Evolutionary conservation across 1,140 invertebrate genomes (phyloP).

Genomic region (Ridgeia piscesae): DNA sequence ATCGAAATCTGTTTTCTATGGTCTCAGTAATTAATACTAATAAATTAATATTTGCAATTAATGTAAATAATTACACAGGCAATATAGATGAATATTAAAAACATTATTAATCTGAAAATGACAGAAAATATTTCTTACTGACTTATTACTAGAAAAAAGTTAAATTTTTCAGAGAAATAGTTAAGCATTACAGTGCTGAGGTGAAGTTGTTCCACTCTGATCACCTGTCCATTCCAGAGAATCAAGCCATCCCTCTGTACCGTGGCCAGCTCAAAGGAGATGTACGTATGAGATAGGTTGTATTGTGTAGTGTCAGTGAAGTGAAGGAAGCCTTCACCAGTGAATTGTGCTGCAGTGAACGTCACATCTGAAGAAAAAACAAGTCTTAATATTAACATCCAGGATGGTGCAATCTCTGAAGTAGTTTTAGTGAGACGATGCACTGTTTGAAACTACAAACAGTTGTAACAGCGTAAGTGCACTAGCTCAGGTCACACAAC

Average conservation of each 20-base stretch:
- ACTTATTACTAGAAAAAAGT: no score
- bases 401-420: neutral
- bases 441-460: neutral
- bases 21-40: no score
- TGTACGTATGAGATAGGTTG: neutral
- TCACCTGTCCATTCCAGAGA: constrained; percentile 28
- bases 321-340: neutral
- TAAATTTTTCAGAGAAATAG: no score
- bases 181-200: no score
- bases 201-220: neutral
- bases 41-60: neutral
- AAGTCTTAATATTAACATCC: neutral
- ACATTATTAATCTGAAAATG: no score
- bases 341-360: neutral
- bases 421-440: no score
- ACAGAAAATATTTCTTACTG: no score
- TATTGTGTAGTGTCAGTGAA: neutral
- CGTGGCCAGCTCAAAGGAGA: constrained; percentile 18
- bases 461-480: no score
- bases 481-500: no score
- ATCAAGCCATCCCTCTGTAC: constrained; percentile 12
- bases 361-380: neutral
- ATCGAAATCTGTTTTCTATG: no score
- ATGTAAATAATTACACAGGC: no score
- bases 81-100: no score